Percentiles rank a stretch among this genome's conserved stretches.
phyloP scores from a whole-genome alignment of 2,797 vertebrate genomes.

The Nothura maculosa region DNA sequence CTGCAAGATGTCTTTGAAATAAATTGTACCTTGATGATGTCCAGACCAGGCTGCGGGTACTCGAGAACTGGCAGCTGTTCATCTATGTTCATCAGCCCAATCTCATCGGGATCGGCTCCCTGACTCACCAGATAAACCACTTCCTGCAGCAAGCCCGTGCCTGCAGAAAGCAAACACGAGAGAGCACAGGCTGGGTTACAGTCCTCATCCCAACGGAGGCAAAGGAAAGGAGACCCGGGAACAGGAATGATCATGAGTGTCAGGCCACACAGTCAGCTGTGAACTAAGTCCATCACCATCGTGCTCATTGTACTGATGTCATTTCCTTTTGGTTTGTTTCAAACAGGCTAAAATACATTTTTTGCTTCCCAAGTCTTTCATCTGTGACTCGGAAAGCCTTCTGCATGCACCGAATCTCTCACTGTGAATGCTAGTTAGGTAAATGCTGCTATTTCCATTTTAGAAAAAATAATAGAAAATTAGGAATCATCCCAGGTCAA shows the following conservation, averaged over 20 bases:
- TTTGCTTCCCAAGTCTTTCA: neutral
- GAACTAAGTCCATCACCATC: neutral
- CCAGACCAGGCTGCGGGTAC: constrained; percentile 96
- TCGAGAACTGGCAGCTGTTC: constrained; percentile 97
- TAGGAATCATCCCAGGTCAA: neutral
- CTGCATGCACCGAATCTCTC: neutral
- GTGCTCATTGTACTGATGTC: fast-evolving
- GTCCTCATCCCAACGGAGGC: constrained; percentile 36
- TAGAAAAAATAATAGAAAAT: neutral
- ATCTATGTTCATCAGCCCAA: constrained; percentile 98
- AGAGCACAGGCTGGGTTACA: constrained; percentile 48
- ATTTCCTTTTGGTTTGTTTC: neutral
- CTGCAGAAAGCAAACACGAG: constrained; percentile 76
- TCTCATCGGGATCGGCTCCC: constrained; percentile 97
- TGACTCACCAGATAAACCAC: constrained; percentile 98
- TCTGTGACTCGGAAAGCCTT: neutral
- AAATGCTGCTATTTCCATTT: neutral
- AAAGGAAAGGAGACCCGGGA: neutral
- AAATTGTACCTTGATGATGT: constrained; percentile 93
- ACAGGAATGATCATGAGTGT: neutral
- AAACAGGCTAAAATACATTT: neutral
- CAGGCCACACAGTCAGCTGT: neutral
- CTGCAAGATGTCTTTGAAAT: constrained; percentile 11
- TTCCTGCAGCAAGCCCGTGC: constrained; percentile 97
- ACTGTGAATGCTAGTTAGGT: neutral